Percentiles rank a stretch among this genome's conserved stretches.
phyloP scores from a whole-genome alignment of 2,797 vertebrate species.

The Zonotrichia albicollis region DNA sequence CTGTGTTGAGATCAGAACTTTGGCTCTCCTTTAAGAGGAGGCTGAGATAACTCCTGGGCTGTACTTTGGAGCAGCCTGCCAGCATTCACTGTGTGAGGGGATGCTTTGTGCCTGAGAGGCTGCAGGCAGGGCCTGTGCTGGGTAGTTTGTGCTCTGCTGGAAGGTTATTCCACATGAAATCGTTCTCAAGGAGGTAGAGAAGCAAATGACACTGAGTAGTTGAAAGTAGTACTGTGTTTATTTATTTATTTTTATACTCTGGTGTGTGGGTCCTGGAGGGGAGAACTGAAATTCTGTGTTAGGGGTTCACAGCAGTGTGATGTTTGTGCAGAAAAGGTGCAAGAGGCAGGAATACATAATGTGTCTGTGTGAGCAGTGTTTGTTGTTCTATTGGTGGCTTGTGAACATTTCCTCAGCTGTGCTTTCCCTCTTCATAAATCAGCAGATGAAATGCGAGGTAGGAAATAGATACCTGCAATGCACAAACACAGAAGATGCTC shows the following conservation, averaged over 20 bases:
- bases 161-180: neutral
- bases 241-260: neutral
- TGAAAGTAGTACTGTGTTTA: neutral
- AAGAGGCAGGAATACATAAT: neutral
- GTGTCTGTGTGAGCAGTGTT: neutral
- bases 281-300: neutral
- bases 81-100: neutral
- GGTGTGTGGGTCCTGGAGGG: neutral
- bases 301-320: neutral
- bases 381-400: neutral
- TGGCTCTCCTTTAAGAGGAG: fast-evolving
- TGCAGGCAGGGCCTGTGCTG: fast-evolving
- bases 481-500: neutral
- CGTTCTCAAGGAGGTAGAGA: neutral
- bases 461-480: neutral
- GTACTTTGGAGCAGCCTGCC: neutral
- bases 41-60: neutral
- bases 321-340: neutral
- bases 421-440: neutral
- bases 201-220: neutral
- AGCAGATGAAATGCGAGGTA: neutral
- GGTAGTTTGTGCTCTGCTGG: neutral
- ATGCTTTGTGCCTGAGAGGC: neutral
- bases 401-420: neutral
- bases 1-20: neutral